phyloP scores from a whole-genome alignment of 2,797 vertebrate genomes.

The Oreonectes daqikongensis region DNA sequence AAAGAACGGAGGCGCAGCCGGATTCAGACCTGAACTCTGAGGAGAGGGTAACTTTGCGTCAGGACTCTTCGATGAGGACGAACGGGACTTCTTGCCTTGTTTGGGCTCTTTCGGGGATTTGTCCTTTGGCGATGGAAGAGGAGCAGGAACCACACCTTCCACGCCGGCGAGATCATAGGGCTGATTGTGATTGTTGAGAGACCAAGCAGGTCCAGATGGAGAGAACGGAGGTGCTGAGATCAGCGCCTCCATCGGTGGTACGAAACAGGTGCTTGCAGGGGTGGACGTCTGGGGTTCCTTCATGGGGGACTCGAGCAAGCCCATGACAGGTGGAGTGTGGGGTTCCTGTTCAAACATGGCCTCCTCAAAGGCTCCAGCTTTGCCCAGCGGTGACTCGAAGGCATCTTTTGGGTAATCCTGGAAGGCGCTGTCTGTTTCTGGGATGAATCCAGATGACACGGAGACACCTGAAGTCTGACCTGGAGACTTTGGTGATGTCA shows the following conservation, averaged over 20 bases:
- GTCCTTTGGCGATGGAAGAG: slow-evolving; percentile 73
- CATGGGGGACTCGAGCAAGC: slow-evolving; percentile 32
- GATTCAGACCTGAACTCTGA: slow-evolving; percentile 74
- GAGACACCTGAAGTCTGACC: slow-evolving; percentile 36
- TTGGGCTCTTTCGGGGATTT: slow-evolving; percentile 69
- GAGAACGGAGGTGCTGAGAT: slow-evolving; percentile 75
- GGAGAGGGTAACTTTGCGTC: slow-evolving; percentile 59
- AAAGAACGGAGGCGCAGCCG: slow-evolving; percentile 79
- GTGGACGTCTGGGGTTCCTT: slow-evolving; percentile 55
- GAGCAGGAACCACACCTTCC: slow-evolving; percentile 62
- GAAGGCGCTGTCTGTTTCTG: slow-evolving; percentile 62
- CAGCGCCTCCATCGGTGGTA: slow-evolving; percentile 53
- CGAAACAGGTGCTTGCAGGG: slow-evolving; percentile 42
- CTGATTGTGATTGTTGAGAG: slow-evolving; percentile 66
- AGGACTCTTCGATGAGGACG: slow-evolving; percentile 69
- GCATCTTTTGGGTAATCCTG: slow-evolving; percentile 56
- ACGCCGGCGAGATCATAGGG: slow-evolving; percentile 61
- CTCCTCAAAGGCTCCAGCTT: slow-evolving; percentile 59
- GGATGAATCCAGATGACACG: slow-evolving; percentile 53
- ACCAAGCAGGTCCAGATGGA: slow-evolving; percentile 72
- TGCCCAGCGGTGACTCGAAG: slow-evolving; percentile 41
- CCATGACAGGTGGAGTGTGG: slow-evolving; percentile 52
- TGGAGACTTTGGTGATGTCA: slow-evolving; percentile 65
- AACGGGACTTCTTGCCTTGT: slow-evolving; percentile 63
- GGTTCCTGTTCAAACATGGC: slow-evolving; percentile 63